Evolutionary conservation across 2,113 vertebrate genomes (phyloP), one percentile per base, ranked within the genome.

Genomic region (Merops nubicus): DNA sequence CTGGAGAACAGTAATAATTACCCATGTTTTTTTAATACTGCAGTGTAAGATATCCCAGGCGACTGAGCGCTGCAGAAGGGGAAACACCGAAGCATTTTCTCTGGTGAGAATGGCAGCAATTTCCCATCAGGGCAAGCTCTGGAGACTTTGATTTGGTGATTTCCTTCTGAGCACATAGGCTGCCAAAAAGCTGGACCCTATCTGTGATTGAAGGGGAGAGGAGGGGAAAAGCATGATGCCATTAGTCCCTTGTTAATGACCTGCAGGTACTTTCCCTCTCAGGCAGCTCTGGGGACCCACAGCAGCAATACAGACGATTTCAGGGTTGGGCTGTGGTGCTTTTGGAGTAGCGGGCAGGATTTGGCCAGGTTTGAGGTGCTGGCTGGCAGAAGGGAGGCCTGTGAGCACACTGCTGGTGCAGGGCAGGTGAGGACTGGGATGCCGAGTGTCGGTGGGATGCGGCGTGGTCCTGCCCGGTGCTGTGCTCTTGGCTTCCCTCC

Each of bases 151-250:
- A 22, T 43, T n/a, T 31, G 48, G 8, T 50, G 62, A 28, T 56
- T 63, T 62, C 47, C 38, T 47, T 29, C 4, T 19, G 53, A 51
- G n/a, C 7, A 12, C 5, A 0, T 0, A 3, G 59, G 67, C 18
- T n/a, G 34, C 68, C 1, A 1, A 26, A 59, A 31, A 47, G 34
- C 34, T 1, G 1, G 51, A 28, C 38, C 57, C 16, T 0, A 1
- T 5, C 69, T n/a, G 38, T 5, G 21, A 15, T 2, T 5, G 26
- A 38, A 26, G 67, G 23, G 54, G 77, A 73, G 47, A 70, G 22
- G 26, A 3, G 8, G 40, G 63, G 81, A 21, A 62, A 59, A 83
- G 47, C 50, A 22, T 34, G 81, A 77, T 54, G 15, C 7, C 20
- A 1, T 93, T 10, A 6, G 11, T 63, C 45, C 65, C 26, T 48